Percentiles rank a stretch among this genome's conserved stretches.
phyloP scores from a whole-genome alignment of 2,888 invertebrate genomes.

The Ryuthela nishihirai region DNA sequence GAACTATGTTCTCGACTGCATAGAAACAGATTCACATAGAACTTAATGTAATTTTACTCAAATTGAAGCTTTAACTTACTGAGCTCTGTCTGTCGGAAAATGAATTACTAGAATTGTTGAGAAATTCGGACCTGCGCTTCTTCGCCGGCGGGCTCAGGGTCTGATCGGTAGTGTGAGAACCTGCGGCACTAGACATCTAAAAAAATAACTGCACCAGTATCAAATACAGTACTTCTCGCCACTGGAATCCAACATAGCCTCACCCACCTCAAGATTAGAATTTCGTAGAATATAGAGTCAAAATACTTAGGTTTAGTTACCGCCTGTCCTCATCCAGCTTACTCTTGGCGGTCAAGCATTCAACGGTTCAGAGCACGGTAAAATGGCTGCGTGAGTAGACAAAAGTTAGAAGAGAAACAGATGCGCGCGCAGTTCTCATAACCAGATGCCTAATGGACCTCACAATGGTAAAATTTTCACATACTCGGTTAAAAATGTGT shows the following conservation, averaged over 20 bases:
- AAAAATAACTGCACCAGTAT: slow-evolving; percentile 33
- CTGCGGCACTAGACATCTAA: slow-evolving; percentile 40
- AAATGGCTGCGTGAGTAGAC: no score
- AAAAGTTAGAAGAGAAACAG: no score
- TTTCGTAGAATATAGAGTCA: no score
- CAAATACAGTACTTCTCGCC: slow-evolving; percentile 28
- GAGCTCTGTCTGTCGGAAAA: slow-evolving; percentile 29
- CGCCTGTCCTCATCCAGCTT: no score
- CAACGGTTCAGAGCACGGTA: no score
- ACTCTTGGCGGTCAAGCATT: no score
- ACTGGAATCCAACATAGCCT: slow-evolving; percentile 30
- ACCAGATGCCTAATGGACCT: no score
- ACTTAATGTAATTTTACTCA: not conserved
- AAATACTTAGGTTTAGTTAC: no score
- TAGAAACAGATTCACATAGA: not conserved
- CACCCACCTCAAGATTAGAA: not conserved
- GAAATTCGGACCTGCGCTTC: slow-evolving; percentile 27
- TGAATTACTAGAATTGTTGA: slow-evolving; percentile 18
- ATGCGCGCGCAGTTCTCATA: no score
- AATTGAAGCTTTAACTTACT: slow-evolving; percentile 21
- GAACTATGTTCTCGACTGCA: no score
- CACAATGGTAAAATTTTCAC: no score
- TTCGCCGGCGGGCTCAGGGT: slow-evolving; percentile 39
- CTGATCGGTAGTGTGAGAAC: slow-evolving; percentile 28
- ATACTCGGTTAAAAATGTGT: no score